Base-by-base conservation (phyloP, 2,888 invertebrate genomes). In the Ochlodes sylvanus region DNA sequence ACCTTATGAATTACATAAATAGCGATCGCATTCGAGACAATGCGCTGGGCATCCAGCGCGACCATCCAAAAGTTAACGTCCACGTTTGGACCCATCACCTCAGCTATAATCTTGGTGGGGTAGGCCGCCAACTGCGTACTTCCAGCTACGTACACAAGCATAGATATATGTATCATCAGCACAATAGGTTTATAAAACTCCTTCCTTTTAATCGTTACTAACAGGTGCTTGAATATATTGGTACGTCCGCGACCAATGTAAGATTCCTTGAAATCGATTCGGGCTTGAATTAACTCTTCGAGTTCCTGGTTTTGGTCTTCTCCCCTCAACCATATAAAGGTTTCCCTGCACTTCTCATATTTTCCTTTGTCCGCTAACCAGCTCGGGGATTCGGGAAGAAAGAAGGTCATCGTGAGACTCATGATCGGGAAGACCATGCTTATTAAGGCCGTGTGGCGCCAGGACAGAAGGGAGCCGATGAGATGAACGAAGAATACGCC, bases 51-150 rank as follows among this genome's bases (percentile, higher is more conserved):
- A 71, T 96, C 96, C 41, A 96, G 85, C 7, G 94, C 87, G 21
- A 96, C 88, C 77, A 95, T 95, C 79, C 95, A 95, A 73, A 95
- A 83, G 71, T 95, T 94, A 1, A 94, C 94, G 77, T 95, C 94
- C 0, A 95, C 91, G 1, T 85, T 82, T 0, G 94, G 92, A 0
- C 95, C 94, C 56, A 96, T 89, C 6, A 94, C 86, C 55, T 94
- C 82, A 7, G 85, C 81, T 69, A 96, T 92, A 38, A 96, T 94
- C 54, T 91, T 88, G 0, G 95, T 95, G 0, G 95, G 95, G 77
- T 96, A 96, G 2, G 95, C 95, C 0, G 94, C 94, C 73, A 96
- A 94, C 0, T 95, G 95, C 69, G 95, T 95, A 3, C 95, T 94
- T 0, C 96, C 96, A 1, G 95, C 92, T 71, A 96, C 94, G 75